Evolutionary conservation across 2,113 vertebrate genomes (phyloP).

Genomic region (Felis chaus): DNA sequence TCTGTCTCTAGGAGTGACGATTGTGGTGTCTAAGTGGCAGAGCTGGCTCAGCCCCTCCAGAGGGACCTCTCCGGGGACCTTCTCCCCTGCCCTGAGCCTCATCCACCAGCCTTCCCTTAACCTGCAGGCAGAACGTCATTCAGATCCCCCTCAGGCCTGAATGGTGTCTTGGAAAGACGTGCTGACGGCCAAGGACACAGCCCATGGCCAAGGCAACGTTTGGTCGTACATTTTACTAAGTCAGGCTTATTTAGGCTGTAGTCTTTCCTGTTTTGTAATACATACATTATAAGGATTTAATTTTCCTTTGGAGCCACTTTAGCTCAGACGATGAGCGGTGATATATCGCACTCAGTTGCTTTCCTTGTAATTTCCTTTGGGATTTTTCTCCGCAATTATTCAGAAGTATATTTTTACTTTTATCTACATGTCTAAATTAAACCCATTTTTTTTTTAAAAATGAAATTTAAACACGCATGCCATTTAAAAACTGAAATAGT

Average conservation of each 20-base stretch:
- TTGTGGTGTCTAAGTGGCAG: not conserved
- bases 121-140: not conserved
- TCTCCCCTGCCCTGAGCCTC: not conserved
- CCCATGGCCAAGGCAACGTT: accelerated
- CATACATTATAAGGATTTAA: accelerated
- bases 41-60: not conserved
- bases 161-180: not conserved
- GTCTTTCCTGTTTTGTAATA: not conserved
- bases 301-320: not conserved
- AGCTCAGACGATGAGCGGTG: not conserved
- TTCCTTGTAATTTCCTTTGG: not conserved
- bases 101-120: not conserved
- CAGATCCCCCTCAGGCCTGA: accelerated
- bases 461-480: not conserved
- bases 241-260: not conserved
- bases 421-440: not conserved
- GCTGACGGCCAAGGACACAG: not conserved
- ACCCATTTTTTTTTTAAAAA: not conserved
- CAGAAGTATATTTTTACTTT: not conserved
- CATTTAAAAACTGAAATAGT: not conserved
- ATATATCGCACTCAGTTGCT: accelerated
- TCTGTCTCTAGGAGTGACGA: not conserved
- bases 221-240: not conserved
- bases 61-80: not conserved
- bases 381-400: not conserved